These are phyloP conservation scores for Bujurquina vittata DNA, from an alignment of 2,113 vertebrate species.

Conservation along the genomic window DNA sequence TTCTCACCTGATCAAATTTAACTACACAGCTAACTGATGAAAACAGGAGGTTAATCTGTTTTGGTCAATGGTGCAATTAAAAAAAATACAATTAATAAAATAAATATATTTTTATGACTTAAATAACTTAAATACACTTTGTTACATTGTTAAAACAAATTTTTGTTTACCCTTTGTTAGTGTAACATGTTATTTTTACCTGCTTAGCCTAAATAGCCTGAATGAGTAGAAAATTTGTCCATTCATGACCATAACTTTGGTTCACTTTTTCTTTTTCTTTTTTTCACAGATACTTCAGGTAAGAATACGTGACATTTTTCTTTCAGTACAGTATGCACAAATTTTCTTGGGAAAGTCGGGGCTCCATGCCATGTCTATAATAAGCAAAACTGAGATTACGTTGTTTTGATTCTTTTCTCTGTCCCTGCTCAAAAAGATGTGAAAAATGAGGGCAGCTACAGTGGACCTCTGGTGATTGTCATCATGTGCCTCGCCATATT, in stretches of 20 bases:
- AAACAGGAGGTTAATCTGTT: background rate
- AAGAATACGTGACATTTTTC: background rate
- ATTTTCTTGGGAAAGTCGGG: background rate
- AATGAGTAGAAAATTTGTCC: background rate
- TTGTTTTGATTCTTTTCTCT: background rate
- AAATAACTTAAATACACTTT: background rate
- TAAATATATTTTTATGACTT: background rate
- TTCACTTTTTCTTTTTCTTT: background rate
- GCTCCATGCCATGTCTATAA: background rate
- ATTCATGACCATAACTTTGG: background rate
- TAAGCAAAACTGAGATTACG: background rate
- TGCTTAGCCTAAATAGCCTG: too few species aligned
- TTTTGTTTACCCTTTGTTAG: background rate
- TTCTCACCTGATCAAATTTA: background rate
- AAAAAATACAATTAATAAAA: background rate
- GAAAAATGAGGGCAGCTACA: background rate
- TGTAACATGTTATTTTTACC: background rate
- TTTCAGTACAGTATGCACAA: background rate
- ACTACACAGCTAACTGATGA: background rate
- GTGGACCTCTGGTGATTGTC: slow-evolving; percentile 46
- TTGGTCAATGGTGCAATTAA: too few species aligned
- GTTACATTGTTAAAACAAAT: too few species aligned
- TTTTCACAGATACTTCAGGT: slow-evolving; percentile 21
- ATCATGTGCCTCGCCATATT: slow-evolving; percentile 50
- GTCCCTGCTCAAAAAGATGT: slow-evolving; percentile 25